Evolutionary conservation across 2,113 vertebrate genomes (phyloP).

Genomic region (Bos taurus): DNA sequence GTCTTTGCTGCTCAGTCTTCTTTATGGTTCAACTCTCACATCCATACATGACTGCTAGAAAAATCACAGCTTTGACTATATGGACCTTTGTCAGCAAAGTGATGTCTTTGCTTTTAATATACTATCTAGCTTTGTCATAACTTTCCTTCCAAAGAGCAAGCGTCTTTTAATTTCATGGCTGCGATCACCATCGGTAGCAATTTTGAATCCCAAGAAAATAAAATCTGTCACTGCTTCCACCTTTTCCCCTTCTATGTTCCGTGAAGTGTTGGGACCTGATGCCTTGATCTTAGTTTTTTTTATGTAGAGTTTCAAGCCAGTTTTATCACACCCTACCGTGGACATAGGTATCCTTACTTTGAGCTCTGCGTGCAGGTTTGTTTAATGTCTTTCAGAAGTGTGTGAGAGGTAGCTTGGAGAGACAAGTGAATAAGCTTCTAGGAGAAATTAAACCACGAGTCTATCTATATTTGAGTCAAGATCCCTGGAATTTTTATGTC

Average conservation of each 20-base stretch:
- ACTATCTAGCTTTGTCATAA: neutral
- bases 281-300: neutral
- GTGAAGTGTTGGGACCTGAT: neutral
- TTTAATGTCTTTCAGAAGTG: neutral
- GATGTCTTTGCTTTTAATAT: neutral
- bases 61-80: neutral
- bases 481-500: conserved; percentile 19
- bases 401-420: neutral
- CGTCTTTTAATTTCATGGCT: neutral
- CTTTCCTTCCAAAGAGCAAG: neutral
- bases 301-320: neutral
- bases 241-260: neutral
- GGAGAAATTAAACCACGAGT: neutral
- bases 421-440: neutral
- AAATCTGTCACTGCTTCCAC: neutral
- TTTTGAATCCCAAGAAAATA: neutral
- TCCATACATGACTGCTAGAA: neutral
- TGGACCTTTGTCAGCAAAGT: neutral
- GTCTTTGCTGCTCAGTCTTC: neutral
- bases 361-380: neutral
- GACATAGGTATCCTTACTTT: neutral
- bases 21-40: neutral
- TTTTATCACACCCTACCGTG: neutral
- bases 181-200: neutral
- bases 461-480: neutral